Percentiles rank a stretch among this genome's conserved stretches.
Evolutionary conservation across 2,113 vertebrate species (phyloP).

Genomic region (Nycticryphes semicollaris): DNA sequence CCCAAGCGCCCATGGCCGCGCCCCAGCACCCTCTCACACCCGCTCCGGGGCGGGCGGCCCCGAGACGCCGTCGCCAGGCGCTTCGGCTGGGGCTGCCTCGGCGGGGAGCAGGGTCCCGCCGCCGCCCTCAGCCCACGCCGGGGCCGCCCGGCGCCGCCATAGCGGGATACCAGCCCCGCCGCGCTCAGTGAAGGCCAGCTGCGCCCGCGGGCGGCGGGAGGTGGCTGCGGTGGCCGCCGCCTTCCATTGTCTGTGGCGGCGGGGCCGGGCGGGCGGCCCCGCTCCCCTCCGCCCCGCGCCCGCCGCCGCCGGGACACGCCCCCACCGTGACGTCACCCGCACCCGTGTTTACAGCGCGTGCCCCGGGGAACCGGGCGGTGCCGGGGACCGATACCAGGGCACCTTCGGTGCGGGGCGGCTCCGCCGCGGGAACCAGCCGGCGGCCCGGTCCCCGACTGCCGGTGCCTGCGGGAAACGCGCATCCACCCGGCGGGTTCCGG

Average conservation of each 20-base stretch:
- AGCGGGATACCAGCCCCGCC: neutral
- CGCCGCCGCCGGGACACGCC: neutral
- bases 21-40: neutral
- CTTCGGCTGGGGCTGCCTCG: neutral
- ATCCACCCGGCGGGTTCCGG: rapidly evolving
- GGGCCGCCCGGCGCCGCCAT: neutral
- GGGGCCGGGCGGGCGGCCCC: neutral
- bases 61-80: neutral
- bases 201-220: neutral
- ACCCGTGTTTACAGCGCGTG: neutral
- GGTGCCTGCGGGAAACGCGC: too few relatives aligned
- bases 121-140: neutral
- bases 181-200: neutral
- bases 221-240: neutral
- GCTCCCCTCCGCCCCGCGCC: neutral
- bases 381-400: neutral
- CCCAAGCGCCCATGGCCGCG: neutral
- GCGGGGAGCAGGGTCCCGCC: neutral
- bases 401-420: too few relatives aligned
- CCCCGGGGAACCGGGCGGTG: neutral
- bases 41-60: neutral
- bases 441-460: too few relatives aligned
- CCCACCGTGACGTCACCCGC: neutral
- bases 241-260: neutral
- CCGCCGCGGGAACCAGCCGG: too few relatives aligned